A percentile compares a stretch with the other conserved stretches of the same genome.
These are phyloP conservation scores for Girardinus metallicus DNA, from an alignment of 2,797 vertebrate genomes.

Conservation along the genomic window DNA sequence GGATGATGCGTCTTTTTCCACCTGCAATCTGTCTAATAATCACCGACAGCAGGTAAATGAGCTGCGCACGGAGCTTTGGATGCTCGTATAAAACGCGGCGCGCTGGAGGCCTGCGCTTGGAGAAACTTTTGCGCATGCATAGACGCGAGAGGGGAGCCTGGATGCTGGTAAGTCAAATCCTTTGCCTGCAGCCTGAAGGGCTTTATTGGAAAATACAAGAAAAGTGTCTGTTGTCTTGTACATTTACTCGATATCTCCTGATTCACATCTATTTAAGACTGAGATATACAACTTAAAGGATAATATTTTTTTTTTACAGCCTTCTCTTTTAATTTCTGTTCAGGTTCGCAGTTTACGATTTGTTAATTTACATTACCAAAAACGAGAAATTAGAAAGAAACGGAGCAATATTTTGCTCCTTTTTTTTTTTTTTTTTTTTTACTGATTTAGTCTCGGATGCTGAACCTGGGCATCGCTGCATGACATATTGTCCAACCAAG, in stretches of 20 bases:
- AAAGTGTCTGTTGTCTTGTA: neutral
- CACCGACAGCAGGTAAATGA: slow-evolving; percentile 81
- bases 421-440: too few relatives aligned
- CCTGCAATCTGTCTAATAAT: slow-evolving; percentile 79
- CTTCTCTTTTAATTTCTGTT: neutral
- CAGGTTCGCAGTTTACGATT: neutral
- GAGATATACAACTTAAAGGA: neutral
- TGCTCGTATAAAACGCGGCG: slow-evolving; percentile 58
- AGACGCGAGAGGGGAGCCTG: slow-evolving; percentile 32
- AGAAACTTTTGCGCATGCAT: slow-evolving; percentile 39
- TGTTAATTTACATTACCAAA: neutral
- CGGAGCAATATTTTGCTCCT: too few relatives aligned
- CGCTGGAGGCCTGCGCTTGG: slow-evolving; percentile 33
- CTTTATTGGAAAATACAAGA: neutral
- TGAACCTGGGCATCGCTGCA: neutral
- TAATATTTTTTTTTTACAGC: neutral
- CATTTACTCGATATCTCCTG: neutral
- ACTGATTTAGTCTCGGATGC: neutral
- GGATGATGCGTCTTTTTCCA: slow-evolving; percentile 76
- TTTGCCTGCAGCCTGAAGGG: neutral
- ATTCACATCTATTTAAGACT: neutral
- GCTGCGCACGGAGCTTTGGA: slow-evolving; percentile 18
- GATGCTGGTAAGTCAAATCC: slow-evolving; percentile 47
- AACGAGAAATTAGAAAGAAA: neutral
- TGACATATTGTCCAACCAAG: neutral